Conservation (phyloP, 2,113 vertebrate species). For the Oreocharis arfaki region DNA sequence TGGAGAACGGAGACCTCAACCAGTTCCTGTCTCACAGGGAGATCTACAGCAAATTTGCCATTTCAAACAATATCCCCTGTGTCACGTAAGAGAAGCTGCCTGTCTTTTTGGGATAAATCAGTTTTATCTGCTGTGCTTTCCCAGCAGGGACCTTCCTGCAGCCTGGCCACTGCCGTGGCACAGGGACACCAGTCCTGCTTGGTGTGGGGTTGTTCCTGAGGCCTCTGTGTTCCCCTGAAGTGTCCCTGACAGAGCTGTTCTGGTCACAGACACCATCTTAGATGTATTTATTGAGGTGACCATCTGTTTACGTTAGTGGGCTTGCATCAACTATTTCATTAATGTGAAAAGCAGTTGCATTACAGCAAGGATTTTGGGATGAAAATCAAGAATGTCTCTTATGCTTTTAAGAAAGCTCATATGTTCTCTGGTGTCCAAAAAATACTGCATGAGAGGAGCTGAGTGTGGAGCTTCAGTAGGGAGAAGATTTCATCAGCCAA, state of each 20-base stretch:
- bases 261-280: background rate
- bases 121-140: background rate
- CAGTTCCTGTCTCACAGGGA: conserved; percentile 94
- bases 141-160: background rate
- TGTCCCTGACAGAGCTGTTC: background rate
- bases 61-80: conserved; percentile 82
- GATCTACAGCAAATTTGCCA: conserved; percentile 87
- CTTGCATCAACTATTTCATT: background rate
- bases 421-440: background rate
- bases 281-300: background rate
- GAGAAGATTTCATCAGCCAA: background rate
- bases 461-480: background rate
- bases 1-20: conserved; percentile 98
- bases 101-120: background rate
- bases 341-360: background rate
- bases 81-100: conserved; percentile 69
- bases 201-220: background rate
- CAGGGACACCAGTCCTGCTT: accelerated
- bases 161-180: background rate
- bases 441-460: background rate
- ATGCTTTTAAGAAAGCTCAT: background rate
- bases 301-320: background rate
- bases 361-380: background rate
- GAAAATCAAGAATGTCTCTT: background rate
- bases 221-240: background rate